Percentiles rank a stretch among this genome's conserved stretches.
Evolutionary conservation across 2,888 invertebrate genomes (phyloP).

Genomic region (Perdita meconis): DNA sequence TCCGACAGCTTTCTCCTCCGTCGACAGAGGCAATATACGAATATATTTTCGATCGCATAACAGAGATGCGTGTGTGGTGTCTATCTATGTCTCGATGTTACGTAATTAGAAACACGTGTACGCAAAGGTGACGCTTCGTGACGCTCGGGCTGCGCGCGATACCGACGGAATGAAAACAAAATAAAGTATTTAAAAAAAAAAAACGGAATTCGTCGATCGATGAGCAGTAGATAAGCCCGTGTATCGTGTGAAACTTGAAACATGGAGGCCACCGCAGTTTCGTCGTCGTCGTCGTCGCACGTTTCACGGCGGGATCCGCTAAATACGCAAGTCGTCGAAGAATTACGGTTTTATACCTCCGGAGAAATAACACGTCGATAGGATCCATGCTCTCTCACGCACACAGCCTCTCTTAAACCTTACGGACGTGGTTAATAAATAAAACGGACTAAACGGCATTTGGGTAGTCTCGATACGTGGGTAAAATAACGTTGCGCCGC

Average conservation of each 20-base stretch:
- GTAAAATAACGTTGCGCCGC: slow-evolving; percentile 22
- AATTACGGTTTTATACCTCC: slow-evolving; percentile 59
- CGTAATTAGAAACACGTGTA: slow-evolving; percentile 32
- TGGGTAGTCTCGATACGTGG: slow-evolving; percentile 57
- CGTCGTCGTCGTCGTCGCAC: slow-evolving; percentile 66
- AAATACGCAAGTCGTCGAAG: slow-evolving; percentile 57
- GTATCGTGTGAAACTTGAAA: slow-evolving; percentile 56
- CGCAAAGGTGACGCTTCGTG: slow-evolving; percentile 18
- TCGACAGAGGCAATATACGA: neutral
- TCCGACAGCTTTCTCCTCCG: slow-evolving; percentile 10
- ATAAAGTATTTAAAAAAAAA: slow-evolving; percentile 7
- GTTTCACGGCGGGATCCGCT: slow-evolving; percentile 57
- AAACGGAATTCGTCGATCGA: slow-evolving; percentile 35
- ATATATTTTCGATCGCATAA: slow-evolving; percentile 24
- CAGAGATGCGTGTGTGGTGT: slow-evolving; percentile 17
- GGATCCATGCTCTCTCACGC: slow-evolving; percentile 54
- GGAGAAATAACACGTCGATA: slow-evolving; percentile 51
- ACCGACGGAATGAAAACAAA: slow-evolving; percentile 24
- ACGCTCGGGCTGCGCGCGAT: slow-evolving; percentile 33
- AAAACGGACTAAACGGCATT: slow-evolving; percentile 52
- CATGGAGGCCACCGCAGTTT: slow-evolving; percentile 52
- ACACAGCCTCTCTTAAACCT: slow-evolving; percentile 53
- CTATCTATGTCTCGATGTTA: slow-evolving; percentile 31
- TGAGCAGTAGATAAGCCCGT: slow-evolving; percentile 22
- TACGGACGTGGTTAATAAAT: slow-evolving; percentile 60